Base-by-base conservation (phyloP, 2,113 vertebrate genomes). In the Passerina amoena region DNA sequence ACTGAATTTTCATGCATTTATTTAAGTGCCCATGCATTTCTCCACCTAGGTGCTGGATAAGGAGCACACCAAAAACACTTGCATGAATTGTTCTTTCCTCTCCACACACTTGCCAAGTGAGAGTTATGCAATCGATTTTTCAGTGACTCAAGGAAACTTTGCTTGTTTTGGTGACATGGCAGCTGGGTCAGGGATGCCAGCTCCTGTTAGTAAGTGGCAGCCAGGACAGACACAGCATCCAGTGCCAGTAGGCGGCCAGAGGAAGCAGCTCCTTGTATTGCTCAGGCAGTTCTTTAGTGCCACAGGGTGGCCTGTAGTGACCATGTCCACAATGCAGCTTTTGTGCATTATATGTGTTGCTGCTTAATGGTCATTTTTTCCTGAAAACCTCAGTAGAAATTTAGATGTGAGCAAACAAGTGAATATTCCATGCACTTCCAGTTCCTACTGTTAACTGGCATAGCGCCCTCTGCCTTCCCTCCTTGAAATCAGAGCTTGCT, bases 311-410 rank as follows among this genome's bases (percentile, higher is more conserved):
- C 78, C 50, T 78, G n/a, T n/a, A 56, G 47, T 35, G 61, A 79
- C 10, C 40, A 60, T 83, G 86, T 82, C 66, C 48, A 86, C 24
- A 53, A 31, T 6, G n/a, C 28, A 63, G 35, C 10, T 72, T 60
- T 28, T 57, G 6, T 56, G 37, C n/a, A 22, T 33, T 24, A 2
- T 6, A 9, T 1, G 5, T 48, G 37, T 3, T 61, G 45, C 1
- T 48, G 48, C 57, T 88, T 54, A 76, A 72, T 22, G 42, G 44
- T 16, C 17, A 18, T 70, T 63, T 57, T 61, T 35, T 69, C 12
- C 25, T 61, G 54, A 83, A 92, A 90, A 59, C 12, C 33, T 18
- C n/a, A 44, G 25, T 33, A 78, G 56, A 64, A 93, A 83, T 50
- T 38, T 15, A 65, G 42, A 65, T 65, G 75, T 38, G 57, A 90